Percentiles rank a stretch among this genome's conserved stretches.
phyloP scores from a whole-genome alignment of 2,888 invertebrate species.

The Elmis aenea region DNA sequence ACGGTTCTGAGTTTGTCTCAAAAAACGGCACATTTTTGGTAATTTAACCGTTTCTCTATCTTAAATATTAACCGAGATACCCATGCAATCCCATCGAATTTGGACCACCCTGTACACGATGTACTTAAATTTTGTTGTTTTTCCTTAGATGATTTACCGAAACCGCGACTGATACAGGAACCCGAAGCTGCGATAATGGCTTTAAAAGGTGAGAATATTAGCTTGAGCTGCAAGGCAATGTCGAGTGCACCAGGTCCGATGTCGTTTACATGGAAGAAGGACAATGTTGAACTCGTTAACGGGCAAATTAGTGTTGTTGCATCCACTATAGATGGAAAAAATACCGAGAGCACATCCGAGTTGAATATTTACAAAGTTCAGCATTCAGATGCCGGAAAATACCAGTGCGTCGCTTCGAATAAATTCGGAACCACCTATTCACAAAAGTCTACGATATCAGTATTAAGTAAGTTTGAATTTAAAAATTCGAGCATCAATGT shows the following conservation, averaged over 20 bases:
- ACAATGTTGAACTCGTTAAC: conserved; percentile 60
- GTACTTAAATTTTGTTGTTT: conserved; percentile 1
- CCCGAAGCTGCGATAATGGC: conserved; percentile 77
- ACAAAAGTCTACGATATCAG: conserved; percentile 76
- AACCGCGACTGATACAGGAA: conserved; percentile 77
- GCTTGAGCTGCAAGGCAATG: conserved; percentile 75
- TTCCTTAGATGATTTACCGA: conserved; percentile 68
- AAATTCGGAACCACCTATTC: conserved; percentile 87
- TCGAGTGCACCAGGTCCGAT: conserved; percentile 72
- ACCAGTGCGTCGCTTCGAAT: conserved; percentile 90
- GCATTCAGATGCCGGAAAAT: conserved; percentile 78
- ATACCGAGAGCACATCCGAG: conserved; percentile 64
- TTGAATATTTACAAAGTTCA: conserved; percentile 72
- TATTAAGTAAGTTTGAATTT: conserved; percentile 60
- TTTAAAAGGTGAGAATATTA: conserved; percentile 82
- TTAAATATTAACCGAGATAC: too few species aligned
- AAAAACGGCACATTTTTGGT: too few species aligned
- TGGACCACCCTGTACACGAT: too few species aligned
- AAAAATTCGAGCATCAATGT: background rate
- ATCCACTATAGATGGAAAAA: conserved; percentile 51
- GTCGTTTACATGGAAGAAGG: conserved; percentile 83
- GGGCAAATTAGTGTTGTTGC: conserved; percentile 39
- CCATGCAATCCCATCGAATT: too few species aligned
- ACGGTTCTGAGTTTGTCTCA: too few species aligned
- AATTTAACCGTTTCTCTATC: too few species aligned